Evolutionary conservation across 2,113 vertebrate species (phyloP).

Genomic region (Raja brachyura): DNA sequence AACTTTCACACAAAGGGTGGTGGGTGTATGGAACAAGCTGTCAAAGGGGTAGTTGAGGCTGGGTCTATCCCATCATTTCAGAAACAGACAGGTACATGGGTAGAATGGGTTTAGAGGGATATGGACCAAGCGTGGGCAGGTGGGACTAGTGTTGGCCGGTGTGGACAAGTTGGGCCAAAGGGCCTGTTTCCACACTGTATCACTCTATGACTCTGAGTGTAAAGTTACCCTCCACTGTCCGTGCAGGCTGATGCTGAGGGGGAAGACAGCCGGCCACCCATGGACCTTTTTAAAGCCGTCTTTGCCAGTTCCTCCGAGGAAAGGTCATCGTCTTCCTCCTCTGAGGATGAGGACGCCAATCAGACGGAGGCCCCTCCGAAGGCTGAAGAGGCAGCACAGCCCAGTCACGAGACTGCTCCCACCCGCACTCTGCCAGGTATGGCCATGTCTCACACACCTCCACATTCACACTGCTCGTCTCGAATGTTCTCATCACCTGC

Average conservation of each 20-base stretch:
- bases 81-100: no score
- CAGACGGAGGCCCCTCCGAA: not conserved
- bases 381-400: not conserved
- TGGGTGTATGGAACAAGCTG: no score
- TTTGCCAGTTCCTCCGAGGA: constrained; percentile 86
- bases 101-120: no score
- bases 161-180: no score
- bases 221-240: not conserved
- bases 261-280: constrained; percentile 70
- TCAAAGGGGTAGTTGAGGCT: no score
- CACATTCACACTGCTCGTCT: not conserved
- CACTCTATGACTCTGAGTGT: no score
- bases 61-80: no score
- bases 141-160: no score
- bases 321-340: constrained; percentile 69
- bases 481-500: not conserved
- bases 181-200: no score
- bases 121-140: no score
- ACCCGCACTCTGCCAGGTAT: not conserved
- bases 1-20: no score
- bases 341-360: constrained; percentile 39
- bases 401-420: not conserved
- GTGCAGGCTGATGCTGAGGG: constrained; percentile 52
- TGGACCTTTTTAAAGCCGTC: constrained; percentile 94
- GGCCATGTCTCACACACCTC: not conserved